These are phyloP conservation scores for Carpatolechia fugitivella DNA, from an alignment of 2,888 invertebrate species.

Conservation along the genomic window DNA sequence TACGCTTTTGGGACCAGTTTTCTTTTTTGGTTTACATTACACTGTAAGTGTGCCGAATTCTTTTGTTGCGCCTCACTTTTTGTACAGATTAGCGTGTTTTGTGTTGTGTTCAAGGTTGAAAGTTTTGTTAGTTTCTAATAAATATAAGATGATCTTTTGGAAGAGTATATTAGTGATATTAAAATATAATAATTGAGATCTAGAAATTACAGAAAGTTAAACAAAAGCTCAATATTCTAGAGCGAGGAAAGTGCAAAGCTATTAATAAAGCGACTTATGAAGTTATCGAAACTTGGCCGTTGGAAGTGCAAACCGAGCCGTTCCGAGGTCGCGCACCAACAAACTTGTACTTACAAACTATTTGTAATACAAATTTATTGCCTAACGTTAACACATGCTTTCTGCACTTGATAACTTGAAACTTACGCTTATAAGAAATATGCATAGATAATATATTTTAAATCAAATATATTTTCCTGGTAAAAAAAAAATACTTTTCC, in stretches of 20 bases:
- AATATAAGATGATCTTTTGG: background rate
- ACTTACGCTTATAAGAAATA: background rate
- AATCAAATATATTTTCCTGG: no score
- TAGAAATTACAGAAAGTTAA: background rate
- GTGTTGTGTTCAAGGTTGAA: constrained; percentile 10
- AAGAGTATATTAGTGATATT: background rate
- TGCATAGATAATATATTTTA: background rate
- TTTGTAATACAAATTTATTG: constrained; percentile 70
- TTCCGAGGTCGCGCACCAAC: constrained; percentile 68
- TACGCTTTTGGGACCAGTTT: constrained; percentile 76
- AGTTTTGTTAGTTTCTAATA: constrained; percentile 4
- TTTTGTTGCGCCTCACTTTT: constrained; percentile 69
- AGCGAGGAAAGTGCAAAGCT: constrained; percentile 56
- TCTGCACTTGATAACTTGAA: constrained; percentile 22
- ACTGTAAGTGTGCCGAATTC: constrained; percentile 76
- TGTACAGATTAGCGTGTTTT: constrained; percentile 66
- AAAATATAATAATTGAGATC: background rate
- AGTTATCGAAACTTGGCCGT: constrained; percentile 68
- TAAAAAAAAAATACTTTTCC: no score
- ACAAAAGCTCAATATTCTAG: constrained; percentile 23
- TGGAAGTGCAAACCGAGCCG: constrained; percentile 55
- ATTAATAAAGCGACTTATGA: constrained; percentile 72
- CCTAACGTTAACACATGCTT: constrained; percentile 44
- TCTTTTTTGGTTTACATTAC: constrained; percentile 78
- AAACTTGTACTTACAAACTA: constrained; percentile 71